Evolutionary conservation across 2,797 vertebrate species (phyloP), one percentile per base, ranked within the genome.

Genomic region (Acanthornis magna): DNA sequence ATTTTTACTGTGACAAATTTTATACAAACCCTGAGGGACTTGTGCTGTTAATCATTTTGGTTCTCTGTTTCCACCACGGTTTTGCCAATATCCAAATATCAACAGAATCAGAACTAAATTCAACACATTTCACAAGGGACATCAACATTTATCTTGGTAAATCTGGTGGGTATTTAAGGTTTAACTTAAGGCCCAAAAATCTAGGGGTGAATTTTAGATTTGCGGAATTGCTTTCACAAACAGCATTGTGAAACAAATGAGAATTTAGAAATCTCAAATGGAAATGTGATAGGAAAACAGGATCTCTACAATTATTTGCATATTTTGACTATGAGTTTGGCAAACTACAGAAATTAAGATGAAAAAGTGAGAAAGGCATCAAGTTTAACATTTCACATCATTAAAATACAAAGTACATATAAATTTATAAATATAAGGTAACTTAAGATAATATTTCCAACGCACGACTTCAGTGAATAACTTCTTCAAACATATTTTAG

Each of bases 21-120:
- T 45, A 65, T 26, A 60, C 20, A 86, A 72, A 72, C 32, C 20
- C 42, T 27, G 82, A 91, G 77, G 76, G 58, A 76, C 30, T 40
- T 66, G 5, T 53, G 83, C 11, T 70, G 21, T 73, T 94, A 75
- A 70, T 92, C 7, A 53, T 91, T 91, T 66, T 58, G 43, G 51
- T 92, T 96, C 68, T 66, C 61, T 77, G 16, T 81, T 88, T 84
- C 58, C 19, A 72, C 43, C 57, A 89, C 0, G 4, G 25, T 95
- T 93, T 90, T 72, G 32, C 29, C 50, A 89, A 87, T 61, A 89
- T 50, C 45, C 55, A 77, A 47, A 54, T 95, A 91, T 71, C 72
- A 74, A 42, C 38, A 36, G 34, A 91, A 96, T 85, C 81, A 43
- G 79, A 96, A 95, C 55, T 60, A 67, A 96, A 97, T 93, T 78